Base-by-base conservation (phyloP, 2,113 vertebrate genomes). In the Elanoides forficatus region DNA sequence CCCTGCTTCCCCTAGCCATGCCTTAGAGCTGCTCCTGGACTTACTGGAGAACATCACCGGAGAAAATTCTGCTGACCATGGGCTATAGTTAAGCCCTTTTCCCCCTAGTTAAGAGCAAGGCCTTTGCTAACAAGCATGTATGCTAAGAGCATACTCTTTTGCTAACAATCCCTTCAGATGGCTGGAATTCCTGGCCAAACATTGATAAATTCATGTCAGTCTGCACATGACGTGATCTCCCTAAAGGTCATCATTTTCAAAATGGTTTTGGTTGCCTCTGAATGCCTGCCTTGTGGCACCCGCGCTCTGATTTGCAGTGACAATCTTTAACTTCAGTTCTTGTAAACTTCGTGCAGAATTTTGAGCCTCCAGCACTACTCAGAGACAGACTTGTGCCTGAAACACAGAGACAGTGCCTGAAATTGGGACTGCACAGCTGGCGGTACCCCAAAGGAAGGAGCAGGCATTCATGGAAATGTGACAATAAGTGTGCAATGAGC, bases 171-270 rank as follows among this genome's bases (percentile, higher is more conserved):
- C 27, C 36, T 90, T 79, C 34, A 78, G 72, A 50, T 29, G 26
- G 22, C 38, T 90, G 52, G 32, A 78, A 93, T 85, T 87, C 52
- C 38, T 74, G 34, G 26, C 26, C 55, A 71, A 67, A 78, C 6
- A n/a, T 7, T 30, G 30, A 48, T 48, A 65, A 52, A 74, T 50
- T 81, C n/a, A 25, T n/a, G 43, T 29, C 70, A 93, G 11, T 40
- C 55, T 79, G 29, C 26, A 58, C 0, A 3, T n/a, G 29, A 63
- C 25, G 52, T 0, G 0, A 25, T 80, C 48, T 72, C 6, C 27
- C 40, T 16, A 73, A 76, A 88, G 30, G 30, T 26, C 3, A 1
- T 48, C 0, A 20, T 85, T 87, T 95, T 75, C 23, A 40, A 76
- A 91, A 65, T 30, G 11, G 1, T 60, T 81, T 89, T 85, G 1